Base-by-base conservation (phyloP, 2,113 vertebrate species). In the Chrysochloris asiatica region DNA sequence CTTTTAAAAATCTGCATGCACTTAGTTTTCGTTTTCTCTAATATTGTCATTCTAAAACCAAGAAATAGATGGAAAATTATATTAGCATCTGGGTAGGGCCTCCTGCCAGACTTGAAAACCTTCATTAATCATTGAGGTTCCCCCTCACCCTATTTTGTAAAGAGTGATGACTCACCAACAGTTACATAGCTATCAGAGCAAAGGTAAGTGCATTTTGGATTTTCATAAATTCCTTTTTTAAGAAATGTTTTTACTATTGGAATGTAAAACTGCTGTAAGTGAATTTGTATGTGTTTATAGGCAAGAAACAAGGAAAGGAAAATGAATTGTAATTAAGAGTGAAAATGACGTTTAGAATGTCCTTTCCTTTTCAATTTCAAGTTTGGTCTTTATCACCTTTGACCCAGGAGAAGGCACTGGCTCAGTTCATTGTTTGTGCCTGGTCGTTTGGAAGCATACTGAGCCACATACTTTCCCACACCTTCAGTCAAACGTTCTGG, bases 61-160 rank as follows among this genome's bases (percentile, higher is more conserved):
- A 86, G 86, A 82, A 1, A 77, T 89, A 81, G 85, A 86, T 93
- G 94, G 95, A 96, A 95, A 94, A 91, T 92, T 61, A 84, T 83
- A 47, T 89, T 81, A 84, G 54, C 84, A 65, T 94, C 77, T 89
- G 92, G 77, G 67, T 69, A 63, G 96, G 86, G 83, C 72, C 79
- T 14, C 73, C 82, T 86, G 88, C 80, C 94, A 92, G 89, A 52
- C 90, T 78, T 63, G 86, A 87, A 84, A 94, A 63, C 3, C 82
- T 54, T 92, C 92, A 93, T 96, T 85, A 93, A 94, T 95, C 92
- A 92, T 10, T 9, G 91, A 96, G 80, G 80, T 75, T 56, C 38
- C 50, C 36, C 54, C 43, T n/a, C 59, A 14, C 69, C 43, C 36
- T 47, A 50, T 43, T 73, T 93, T 89, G 52, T 43, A 88, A 59